Evolutionary conservation across 2,797 vertebrate species (phyloP).

Genomic region (Pseudomugil gertrudae): DNA sequence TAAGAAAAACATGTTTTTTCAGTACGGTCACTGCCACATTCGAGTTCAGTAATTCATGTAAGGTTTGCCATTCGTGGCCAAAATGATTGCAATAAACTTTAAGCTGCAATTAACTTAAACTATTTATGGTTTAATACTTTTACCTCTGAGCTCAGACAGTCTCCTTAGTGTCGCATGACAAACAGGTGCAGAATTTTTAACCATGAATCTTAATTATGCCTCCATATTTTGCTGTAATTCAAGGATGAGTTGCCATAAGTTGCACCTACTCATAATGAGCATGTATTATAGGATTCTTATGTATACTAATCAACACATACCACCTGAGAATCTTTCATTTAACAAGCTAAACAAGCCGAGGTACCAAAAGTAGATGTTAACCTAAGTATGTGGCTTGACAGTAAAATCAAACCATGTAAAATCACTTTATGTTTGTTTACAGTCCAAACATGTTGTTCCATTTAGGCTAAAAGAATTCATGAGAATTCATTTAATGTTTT

Average conservation of each 20-base stretch:
- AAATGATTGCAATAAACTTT: not conserved
- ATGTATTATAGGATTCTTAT: not conserved
- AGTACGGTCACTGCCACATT: not conserved
- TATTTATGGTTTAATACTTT: not conserved
- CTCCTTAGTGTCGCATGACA: not conserved
- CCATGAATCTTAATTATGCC: not conserved
- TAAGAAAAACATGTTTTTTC: not conserved
- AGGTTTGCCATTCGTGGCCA: not conserved
- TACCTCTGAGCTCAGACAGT: too few species aligned
- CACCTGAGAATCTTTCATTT: not conserved
- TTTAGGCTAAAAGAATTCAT: too few species aligned
- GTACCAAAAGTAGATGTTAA: too few species aligned
- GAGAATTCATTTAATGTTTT: too few species aligned
- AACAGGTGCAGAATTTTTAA: not conserved
- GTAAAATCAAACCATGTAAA: slow-evolving; percentile 1
- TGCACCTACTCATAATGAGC: not conserved
- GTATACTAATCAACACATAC: not conserved
- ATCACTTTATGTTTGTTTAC: not conserved
- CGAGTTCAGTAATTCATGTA: not conserved
- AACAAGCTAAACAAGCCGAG: not conserved
- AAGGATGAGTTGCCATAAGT: not conserved
- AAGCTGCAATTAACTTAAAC: not conserved
- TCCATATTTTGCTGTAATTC: not conserved
- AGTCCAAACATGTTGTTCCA: not conserved
- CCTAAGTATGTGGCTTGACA: too few species aligned